Conservation (phyloP, 23 tunicate species). For the Ciona savignyi region DNA sequence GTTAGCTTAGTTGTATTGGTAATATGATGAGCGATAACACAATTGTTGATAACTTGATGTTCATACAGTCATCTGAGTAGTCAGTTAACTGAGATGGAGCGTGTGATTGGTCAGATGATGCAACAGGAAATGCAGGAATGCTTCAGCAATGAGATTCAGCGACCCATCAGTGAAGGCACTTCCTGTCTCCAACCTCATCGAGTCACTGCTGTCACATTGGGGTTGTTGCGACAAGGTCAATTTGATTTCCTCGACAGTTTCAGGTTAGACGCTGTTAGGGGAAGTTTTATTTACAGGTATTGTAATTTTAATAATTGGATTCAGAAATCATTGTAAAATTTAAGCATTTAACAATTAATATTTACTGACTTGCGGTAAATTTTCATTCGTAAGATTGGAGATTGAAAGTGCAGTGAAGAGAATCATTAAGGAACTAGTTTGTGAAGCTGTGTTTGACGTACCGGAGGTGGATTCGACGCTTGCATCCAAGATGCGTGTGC, state of each 20-base stretch:
- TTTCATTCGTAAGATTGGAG: constrained; percentile 40
- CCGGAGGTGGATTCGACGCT: constrained; percentile 44
- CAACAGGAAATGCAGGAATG: constrained; percentile 57
- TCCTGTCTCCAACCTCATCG: constrained; percentile 60
- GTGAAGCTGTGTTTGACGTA: constrained; percentile 35
- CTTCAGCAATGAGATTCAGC: constrained; percentile 45
- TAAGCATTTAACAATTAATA: no score
- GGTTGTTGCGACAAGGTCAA: constrained; percentile 62
- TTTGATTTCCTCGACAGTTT: constrained; percentile 64
- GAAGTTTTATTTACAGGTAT: no score
- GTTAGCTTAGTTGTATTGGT: no score
- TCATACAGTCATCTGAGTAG: constrained; percentile 71
- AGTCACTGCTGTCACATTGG: constrained; percentile 58
- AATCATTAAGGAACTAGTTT: constrained; percentile 52
- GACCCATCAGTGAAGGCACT: constrained; percentile 50
- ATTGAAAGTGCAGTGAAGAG: constrained; percentile 55
- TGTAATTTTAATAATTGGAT: no score
- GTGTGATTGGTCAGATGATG: constrained; percentile 87
- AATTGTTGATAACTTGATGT: no score
- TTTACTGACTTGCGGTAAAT: no score
- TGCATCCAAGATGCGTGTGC: constrained; percentile 58
- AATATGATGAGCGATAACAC: no score
- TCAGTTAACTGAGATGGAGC: constrained; percentile 80
- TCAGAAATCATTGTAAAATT: no score
- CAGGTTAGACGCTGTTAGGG: no score